These are phyloP conservation scores for Microtus richardsoni DNA, from an alignment of 2,113 vertebrate genomes.

Conservation along the genomic window DNA sequence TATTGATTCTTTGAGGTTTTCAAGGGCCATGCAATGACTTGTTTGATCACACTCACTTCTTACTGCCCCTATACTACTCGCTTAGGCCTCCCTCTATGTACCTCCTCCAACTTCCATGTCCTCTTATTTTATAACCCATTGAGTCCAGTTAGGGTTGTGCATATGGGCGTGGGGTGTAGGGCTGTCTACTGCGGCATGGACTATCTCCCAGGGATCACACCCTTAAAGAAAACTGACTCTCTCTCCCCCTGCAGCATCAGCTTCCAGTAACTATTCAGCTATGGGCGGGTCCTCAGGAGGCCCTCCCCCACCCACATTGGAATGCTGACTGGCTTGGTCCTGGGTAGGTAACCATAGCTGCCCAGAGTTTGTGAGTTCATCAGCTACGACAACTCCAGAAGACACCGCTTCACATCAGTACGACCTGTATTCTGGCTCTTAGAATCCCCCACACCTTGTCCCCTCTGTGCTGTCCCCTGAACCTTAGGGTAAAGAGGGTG, in stretches of 20 bases:
- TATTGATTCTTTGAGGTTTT: background rate
- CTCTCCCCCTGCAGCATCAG: background rate
- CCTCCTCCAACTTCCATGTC: too few relatives aligned
- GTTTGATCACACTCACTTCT: background rate
- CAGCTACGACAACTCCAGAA: background rate
- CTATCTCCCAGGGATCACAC: background rate
- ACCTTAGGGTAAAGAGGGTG: background rate
- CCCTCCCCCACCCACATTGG: background rate
- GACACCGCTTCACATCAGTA: background rate
- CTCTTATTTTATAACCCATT: background rate
- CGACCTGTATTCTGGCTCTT: background rate
- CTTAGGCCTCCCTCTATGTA: background rate
- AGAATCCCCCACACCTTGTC: background rate
- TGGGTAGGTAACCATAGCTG: background rate
- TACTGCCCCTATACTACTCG: background rate
- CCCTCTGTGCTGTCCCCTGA: background rate
- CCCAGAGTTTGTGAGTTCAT: too few relatives aligned
- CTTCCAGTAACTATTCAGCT: background rate
- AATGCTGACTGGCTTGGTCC: background rate
- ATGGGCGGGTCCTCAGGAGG: background rate
- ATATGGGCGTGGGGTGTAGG: background rate
- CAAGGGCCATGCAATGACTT: background rate
- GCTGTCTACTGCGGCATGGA: background rate
- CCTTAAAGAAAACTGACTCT: background rate
- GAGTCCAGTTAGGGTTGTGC: background rate